A percentile compares a stretch with the other conserved stretches of the same genome.
These are phyloP conservation scores for Pelecanoides urinatrix DNA, from an alignment of 2,113 vertebrate species.

Conservation along the genomic window DNA sequence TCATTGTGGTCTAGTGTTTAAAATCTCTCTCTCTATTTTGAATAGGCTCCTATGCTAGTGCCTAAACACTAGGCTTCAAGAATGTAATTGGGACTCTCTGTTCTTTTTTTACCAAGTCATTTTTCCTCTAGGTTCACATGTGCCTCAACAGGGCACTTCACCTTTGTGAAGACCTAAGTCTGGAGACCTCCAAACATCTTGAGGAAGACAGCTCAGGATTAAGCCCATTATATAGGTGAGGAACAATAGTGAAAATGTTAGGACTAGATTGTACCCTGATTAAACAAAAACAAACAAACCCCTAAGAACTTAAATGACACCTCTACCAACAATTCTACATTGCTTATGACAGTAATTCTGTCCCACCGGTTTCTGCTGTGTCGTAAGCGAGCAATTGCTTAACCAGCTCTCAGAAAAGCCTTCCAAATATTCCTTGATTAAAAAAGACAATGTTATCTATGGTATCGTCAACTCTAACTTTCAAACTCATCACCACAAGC, in stretches of 20 bases:
- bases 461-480: not conserved
- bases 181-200: not conserved
- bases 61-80: not conserved
- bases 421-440: not conserved
- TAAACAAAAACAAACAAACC: not conserved
- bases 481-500: not conserved
- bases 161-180: not conserved
- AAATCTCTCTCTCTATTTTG: not conserved
- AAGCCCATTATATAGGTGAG: not conserved
- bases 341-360: not conserved
- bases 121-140: not conserved
- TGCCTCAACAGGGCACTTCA: not conserved
- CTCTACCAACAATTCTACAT: not conserved
- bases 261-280: not conserved
- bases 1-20: constrained; percentile 5
- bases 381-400: not conserved
- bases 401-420: not conserved
- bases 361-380: not conserved
- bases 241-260: not conserved
- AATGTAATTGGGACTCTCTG: not conserved
- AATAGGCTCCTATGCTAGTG: not conserved
- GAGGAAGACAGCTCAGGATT: not conserved
- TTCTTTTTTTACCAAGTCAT: not conserved
- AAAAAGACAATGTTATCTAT: not conserved
- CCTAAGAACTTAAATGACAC: not conserved